A percentile compares a stretch with the other conserved stretches of the same genome.
Conservation (phyloP, 1,140 invertebrate species). For the Sinonovacula constricta region DNA sequence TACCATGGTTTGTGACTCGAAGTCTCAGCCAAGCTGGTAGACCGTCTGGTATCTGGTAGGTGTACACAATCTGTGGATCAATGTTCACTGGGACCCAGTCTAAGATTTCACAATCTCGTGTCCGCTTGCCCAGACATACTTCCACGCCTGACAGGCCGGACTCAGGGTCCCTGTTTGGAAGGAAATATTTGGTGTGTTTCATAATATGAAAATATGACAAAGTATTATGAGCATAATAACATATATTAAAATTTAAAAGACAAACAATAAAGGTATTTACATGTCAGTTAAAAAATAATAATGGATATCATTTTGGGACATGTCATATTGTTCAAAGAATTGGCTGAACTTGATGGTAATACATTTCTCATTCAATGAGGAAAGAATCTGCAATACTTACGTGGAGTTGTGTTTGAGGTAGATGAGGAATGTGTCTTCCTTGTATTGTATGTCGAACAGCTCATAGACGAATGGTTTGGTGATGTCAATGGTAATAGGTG, state of each 20-base stretch:
- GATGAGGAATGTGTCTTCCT: slow-evolving; percentile 57
- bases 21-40: slow-evolving; percentile 63
- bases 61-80: slow-evolving; percentile 15
- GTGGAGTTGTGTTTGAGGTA: slow-evolving; percentile 57
- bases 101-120: slow-evolving; percentile 55
- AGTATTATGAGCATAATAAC: too few species aligned
- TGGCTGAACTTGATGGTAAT: neutral
- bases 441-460: slow-evolving; percentile 61
- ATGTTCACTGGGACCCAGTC: slow-evolving; percentile 44
- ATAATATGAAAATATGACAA: neutral
- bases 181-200: neutral
- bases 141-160: slow-evolving; percentile 57
- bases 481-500: slow-evolving; percentile 60
- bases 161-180: slow-evolving; percentile 58
- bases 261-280: too few species aligned
- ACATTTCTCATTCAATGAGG: neutral
- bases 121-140: slow-evolving; percentile 59
- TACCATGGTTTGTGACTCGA: slow-evolving; percentile 62
- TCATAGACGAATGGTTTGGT: slow-evolving; percentile 59
- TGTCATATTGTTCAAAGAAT: neutral
- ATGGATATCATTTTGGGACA: neutral
- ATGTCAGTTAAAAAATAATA: neutral
- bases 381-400: slow-evolving; percentile 47
- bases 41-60: slow-evolving; percentile 57
- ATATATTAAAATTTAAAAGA: too few species aligned